Evolutionary conservation across 2,888 invertebrate species (phyloP), one percentile per base, ranked within the genome.

Genomic region (Parnassius smintheus): DNA sequence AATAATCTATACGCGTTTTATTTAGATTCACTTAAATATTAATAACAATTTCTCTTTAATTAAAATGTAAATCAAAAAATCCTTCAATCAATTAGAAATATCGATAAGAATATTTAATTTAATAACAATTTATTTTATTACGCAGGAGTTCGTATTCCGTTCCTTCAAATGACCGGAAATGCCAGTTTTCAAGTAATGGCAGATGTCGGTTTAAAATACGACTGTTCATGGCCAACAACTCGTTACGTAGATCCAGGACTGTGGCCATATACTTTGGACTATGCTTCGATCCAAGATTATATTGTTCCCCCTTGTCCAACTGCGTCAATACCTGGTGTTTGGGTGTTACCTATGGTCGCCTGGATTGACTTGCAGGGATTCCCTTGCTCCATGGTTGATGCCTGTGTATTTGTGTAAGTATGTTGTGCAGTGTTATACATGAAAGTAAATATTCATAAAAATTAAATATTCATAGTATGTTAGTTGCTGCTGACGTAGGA

Each of bases 241-340:
- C 68, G 71, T 0, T 73, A 72, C 65, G 72, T 78, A 1, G 70
- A 84, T 59, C 89, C 90, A 42, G 92, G 91, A 18, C 75, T 94
- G 0, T 95, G 94, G 93, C 95, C 95, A 0, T 95, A 95, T 78
- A 95, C 95, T 0, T 75, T 95, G 62, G 94, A 95, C 72, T 94
- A 92, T 68, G 75, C 78, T 1, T 90, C 92, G 0, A 87, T 68
- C 22, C 93, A 94, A 76, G 92, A 93, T 61, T 94, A 94, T 63
- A 71, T 80, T 2, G 85, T 93, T 22, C 86, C 82, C 0, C 89
- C 90, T 0, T 95, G 95, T 73, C 94, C 94, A 0, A 82, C 79
- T 1, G 89, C 92, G 1, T 82, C 93, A 0, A 88, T 92, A 71
- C 92, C 93, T 10, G 93, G 93, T 0, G 78, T 93, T 44, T 96